Evolutionary conservation across 1,140 invertebrate species (phyloP), one percentile per base, ranked within the genome.

Genomic region (Pectinophora gossypiella): DNA sequence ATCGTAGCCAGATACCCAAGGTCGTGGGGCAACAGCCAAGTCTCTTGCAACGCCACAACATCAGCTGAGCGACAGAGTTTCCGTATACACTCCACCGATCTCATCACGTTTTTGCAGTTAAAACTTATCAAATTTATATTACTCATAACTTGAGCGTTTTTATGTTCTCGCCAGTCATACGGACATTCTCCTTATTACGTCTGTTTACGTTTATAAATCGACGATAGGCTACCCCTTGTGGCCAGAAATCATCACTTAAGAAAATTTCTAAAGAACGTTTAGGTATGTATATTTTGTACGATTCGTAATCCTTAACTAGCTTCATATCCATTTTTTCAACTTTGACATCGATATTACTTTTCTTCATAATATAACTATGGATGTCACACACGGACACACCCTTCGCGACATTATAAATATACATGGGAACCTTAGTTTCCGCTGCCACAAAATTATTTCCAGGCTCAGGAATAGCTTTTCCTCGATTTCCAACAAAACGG

Each of bases 331-430:
- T 27, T 19, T 27, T 22, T 27, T 42, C 21, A 18, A 51, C 38
- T 2, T 15, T 43, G 6, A 43, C 49, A 10, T 22, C 18, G 1
- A 51, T 38, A 9, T 32, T 12, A 2, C 21, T 7, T 21, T 51
- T 51, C 2, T 23, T 43, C 21, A 19, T 23, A 18, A 51, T 43
- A 27, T 51, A 51, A 16, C n/a, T 23, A 12, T 3, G 12, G 5
- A 51, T 43, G 19, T 51, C 49, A 18, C 15, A 13, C 38, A 19
- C 38, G 13, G 49, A 27, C 19, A 32, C 13, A 12, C 20, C 49
- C 36, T 51, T 51, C 20, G 49, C 20, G 12, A 51, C 49, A 23
- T 51, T 43, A 19, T 42, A 51, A 23, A 51, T 43, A 51, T 43
- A 51, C 5, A 43, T 3, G 1, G 49, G 49, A 12, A 27, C 10